A percentile compares a stretch with the other conserved stretches of the same genome.
phyloP scores from a whole-genome alignment of 2,888 invertebrate genomes.

The Drosophila anomalipes region DNA sequence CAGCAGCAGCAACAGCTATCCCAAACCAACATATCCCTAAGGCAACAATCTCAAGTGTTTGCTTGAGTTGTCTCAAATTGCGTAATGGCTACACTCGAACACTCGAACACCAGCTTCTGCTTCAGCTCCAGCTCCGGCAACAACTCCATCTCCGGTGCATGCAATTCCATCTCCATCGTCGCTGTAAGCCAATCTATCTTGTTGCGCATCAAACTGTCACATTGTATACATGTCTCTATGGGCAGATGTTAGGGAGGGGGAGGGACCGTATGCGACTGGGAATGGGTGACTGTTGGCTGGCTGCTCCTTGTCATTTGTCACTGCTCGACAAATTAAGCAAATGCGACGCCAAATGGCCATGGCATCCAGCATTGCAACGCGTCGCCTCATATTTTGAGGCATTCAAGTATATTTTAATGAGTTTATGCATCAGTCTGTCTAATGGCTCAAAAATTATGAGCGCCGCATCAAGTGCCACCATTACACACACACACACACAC shows the following conservation, averaged over 20 bases:
- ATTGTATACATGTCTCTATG: slow-evolving; percentile 60
- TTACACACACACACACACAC: slow-evolving; percentile 21
- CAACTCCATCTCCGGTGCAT: neutral
- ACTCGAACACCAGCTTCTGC: slow-evolving; percentile 11
- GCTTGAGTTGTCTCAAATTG: slow-evolving; percentile 75
- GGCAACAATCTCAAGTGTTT: slow-evolving; percentile 67
- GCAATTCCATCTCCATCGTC: slow-evolving; percentile 30
- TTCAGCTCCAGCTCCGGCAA: slow-evolving; percentile 9
- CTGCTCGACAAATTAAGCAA: slow-evolving; percentile 76
- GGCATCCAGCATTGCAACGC: slow-evolving; percentile 32
- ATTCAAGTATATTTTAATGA: slow-evolving; percentile 80
- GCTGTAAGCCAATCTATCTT: slow-evolving; percentile 71
- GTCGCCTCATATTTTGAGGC: slow-evolving; percentile 56
- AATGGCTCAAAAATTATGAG: slow-evolving; percentile 80
- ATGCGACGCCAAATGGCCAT: slow-evolving; percentile 62
- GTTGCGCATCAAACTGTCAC: slow-evolving; percentile 76
- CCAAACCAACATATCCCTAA: slow-evolving; percentile 25
- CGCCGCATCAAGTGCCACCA: slow-evolving; percentile 52
- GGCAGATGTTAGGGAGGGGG: slow-evolving; percentile 1
- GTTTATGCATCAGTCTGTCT: slow-evolving; percentile 75
- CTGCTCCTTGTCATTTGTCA: slow-evolving; percentile 70
- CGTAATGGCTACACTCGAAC: slow-evolving; percentile 64
- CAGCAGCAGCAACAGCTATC: slow-evolving; percentile 7
- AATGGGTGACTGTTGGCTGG: slow-evolving; percentile 34
- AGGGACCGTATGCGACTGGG: neutral